Percentiles rank a stretch among this genome's conserved stretches.
Conservation (phyloP, 2,888 invertebrate genomes). For the Phania funesta region DNA sequence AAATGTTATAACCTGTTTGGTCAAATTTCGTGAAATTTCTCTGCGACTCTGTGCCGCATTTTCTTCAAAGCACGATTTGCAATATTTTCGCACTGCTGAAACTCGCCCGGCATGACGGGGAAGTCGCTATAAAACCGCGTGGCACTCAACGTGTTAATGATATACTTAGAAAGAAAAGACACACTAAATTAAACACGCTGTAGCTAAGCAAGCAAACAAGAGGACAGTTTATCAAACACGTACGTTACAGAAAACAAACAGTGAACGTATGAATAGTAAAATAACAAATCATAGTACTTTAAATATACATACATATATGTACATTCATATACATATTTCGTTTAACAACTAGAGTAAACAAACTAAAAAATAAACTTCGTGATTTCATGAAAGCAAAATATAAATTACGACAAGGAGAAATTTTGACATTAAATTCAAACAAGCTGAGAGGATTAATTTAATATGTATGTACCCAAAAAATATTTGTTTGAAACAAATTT, state of each 20-base stretch:
- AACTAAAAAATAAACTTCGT: slow-evolving; percentile 9
- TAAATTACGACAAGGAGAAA: neutral
- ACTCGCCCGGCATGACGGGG: no score
- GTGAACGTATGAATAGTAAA: neutral
- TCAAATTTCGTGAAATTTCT: no score
- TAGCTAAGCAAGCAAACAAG: neutral
- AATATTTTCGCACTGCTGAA: no score
- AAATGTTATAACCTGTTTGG: no score
- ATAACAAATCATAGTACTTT: neutral
- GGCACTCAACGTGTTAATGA: neutral
- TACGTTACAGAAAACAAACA: neutral
- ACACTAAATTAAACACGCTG: neutral
- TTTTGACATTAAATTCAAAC: no score
- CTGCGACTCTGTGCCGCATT: no score
- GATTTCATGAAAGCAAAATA: neutral
- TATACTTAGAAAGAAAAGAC: neutral
- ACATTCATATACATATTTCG: no score
- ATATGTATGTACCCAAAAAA: neutral
- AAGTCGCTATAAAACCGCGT: no score
- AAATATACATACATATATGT: no score
- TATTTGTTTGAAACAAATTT: no score
- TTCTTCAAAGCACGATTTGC: no score
- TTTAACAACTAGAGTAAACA: neutral
- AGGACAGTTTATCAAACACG: neutral
- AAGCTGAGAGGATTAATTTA: neutral